Conservation (phyloP, 2,113 vertebrate species). For the Rhodinocichla rosea region DNA sequence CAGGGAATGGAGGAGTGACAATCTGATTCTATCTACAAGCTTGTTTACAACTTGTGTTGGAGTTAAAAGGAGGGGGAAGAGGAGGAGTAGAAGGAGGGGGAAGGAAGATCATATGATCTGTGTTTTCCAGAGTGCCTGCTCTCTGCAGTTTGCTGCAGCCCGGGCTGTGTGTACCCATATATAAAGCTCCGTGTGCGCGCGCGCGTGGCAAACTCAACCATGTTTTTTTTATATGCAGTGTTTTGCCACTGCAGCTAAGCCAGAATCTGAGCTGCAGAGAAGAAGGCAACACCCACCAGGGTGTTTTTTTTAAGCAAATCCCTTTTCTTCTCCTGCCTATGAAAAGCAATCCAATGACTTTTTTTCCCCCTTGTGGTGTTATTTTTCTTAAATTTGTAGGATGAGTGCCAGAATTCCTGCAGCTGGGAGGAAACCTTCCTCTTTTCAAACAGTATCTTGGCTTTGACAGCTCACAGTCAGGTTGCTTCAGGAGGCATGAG, state of each 20-base stretch:
- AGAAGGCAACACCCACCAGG: slow-evolving; percentile 51
- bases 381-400: slow-evolving; percentile 31
- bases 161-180: background rate
- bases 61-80: slow-evolving; percentile 47
- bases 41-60: slow-evolving; percentile 70
- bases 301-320: background rate
- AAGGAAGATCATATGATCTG: slow-evolving; percentile 62
- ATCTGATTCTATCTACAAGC: slow-evolving; percentile 53
- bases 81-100: slow-evolving; percentile 41
- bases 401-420: slow-evolving; percentile 38
- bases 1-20: slow-evolving; percentile 20
- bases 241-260: slow-evolving; percentile 65
- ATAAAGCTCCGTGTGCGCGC: background rate
- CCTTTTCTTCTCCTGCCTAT: background rate
- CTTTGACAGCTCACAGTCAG: slow-evolving; percentile 26
- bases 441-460: slow-evolving; percentile 7
- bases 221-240: slow-evolving; percentile 60
- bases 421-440: slow-evolving; percentile 33
- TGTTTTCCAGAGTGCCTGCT: slow-evolving; percentile 61
- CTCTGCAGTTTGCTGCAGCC: slow-evolving; percentile 70
- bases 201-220: background rate
- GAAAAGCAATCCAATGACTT: background rate
- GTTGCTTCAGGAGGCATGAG: slow-evolving; percentile 20
- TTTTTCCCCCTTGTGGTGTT: background rate
- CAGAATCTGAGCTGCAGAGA: slow-evolving; percentile 58